Conservation (phyloP, 2,797 vertebrate genomes). For the Chelmon rostratus region DNA sequence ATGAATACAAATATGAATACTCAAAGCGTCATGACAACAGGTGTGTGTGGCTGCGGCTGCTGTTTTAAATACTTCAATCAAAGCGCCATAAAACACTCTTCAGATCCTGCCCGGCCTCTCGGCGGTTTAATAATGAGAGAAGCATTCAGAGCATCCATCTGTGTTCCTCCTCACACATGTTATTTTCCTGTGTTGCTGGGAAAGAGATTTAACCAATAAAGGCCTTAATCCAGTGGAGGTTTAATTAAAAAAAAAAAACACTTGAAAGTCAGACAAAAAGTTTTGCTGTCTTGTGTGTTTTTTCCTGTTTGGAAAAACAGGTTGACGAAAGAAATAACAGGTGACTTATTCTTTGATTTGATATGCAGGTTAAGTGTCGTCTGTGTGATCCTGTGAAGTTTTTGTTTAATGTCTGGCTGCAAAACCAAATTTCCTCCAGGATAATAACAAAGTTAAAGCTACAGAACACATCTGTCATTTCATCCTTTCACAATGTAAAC, state of each 20-base stretch:
- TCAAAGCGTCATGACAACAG: background rate
- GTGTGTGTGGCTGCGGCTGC: background rate
- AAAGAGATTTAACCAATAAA: conserved; percentile 75
- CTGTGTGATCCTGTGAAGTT: background rate
- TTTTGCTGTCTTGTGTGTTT: too few relatives aligned
- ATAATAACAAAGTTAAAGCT: background rate
- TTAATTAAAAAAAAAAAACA: conserved; percentile 69
- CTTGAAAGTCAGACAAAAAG: too few relatives aligned
- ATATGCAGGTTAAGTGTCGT: background rate
- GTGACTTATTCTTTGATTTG: too few relatives aligned
- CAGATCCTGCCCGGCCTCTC: conserved; percentile 39
- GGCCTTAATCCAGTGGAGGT: conserved; percentile 70
- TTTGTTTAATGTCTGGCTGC: background rate
- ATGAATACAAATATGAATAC: conserved; percentile 9
- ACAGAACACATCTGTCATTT: conserved; percentile 15
- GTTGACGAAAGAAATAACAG: too few relatives aligned
- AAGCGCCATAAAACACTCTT: conserved; percentile 39
- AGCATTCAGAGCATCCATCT: conserved; percentile 74
- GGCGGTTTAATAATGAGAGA: conserved; percentile 71
- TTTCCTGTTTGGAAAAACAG: too few relatives aligned
- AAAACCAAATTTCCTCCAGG: background rate
- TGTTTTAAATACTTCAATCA: conserved; percentile 31
- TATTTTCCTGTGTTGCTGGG: conserved; percentile 71
- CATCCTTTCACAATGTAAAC: conserved; percentile 14
- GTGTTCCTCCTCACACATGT: conserved; percentile 40